A percentile compares a stretch with the other conserved stretches of the same genome.
These are phyloP conservation scores for Melolontha melolontha DNA, from an alignment of 2,888 invertebrate species.

Conservation along the genomic window DNA sequence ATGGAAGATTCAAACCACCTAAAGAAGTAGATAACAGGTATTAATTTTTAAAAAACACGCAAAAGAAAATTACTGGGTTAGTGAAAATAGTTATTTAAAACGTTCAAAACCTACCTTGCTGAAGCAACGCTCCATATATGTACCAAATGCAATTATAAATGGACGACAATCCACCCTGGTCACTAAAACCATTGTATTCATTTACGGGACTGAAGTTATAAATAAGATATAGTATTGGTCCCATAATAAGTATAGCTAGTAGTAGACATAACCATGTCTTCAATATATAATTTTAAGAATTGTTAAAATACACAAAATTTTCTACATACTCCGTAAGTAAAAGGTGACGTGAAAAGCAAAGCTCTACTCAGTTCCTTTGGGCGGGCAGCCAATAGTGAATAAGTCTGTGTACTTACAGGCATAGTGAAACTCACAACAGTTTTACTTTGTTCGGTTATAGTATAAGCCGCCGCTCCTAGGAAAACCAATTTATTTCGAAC, in stretches of 20 bases:
- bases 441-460: conserved; percentile 68
- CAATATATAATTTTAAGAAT: conserved; percentile 49
- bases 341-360: conserved; percentile 86
- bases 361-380: conserved; percentile 86
- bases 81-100: too few species aligned
- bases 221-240: conserved; percentile 80
- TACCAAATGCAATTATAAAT: conserved; percentile 87
- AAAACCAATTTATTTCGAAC: conserved; percentile 68
- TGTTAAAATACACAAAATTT: not conserved
- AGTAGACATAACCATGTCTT: conserved; percentile 88
- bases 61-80: too few species aligned
- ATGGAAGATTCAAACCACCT: conserved; percentile 88
- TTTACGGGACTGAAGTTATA: conserved; percentile 82
- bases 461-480: conserved; percentile 73
- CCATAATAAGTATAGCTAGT: conserved; percentile 79
- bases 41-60: too few species aligned
- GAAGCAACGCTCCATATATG: conserved; percentile 89
- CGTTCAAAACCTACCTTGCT: conserved; percentile 76
- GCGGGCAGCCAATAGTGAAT: conserved; percentile 82
- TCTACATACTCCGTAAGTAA: conserved; percentile 73
- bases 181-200: conserved; percentile 71
- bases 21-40: conserved; percentile 8
- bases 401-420: conserved; percentile 82
- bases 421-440: conserved; percentile 79
- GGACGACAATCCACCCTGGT: conserved; percentile 70